Conservation (phyloP, 1,140 invertebrate genomes). For the Temnothorax longispinosus region DNA sequence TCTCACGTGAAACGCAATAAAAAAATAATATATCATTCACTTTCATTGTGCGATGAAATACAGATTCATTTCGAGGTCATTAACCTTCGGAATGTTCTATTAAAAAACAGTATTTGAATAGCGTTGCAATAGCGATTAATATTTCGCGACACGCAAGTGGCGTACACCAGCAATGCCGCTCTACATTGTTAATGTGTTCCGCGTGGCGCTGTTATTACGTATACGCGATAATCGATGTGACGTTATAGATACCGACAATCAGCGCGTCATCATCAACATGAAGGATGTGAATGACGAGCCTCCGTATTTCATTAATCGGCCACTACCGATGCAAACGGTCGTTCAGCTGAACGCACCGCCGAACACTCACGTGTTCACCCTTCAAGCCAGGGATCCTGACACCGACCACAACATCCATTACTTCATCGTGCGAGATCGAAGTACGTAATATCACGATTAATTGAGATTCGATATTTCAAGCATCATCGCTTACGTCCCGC, state of each 20-base stretch:
- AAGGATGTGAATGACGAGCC: constrained; percentile 98
- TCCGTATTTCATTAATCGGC: constrained; percentile 97
- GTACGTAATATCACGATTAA: constrained; percentile 76
- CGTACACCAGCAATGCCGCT: not conserved
- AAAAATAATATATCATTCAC: not conserved
- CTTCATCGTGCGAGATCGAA: constrained; percentile 96
- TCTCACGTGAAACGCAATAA: not conserved
- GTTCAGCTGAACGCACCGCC: constrained; percentile 97
- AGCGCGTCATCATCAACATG: constrained; percentile 97
- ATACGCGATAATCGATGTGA: constrained; percentile 51
- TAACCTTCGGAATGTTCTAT: not conserved
- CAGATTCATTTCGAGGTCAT: not conserved
- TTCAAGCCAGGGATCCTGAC: constrained; percentile 97
- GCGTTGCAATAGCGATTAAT: not conserved
- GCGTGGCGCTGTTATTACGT: not conserved
- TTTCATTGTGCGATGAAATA: not conserved
- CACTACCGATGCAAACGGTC: constrained; percentile 97
- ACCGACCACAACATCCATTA: constrained; percentile 98
- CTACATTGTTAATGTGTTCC: not conserved
- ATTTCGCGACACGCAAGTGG: constrained; percentile 18
- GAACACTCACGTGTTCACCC: constrained; percentile 97
- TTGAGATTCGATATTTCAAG: constrained; percentile 38
- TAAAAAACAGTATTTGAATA: not conserved
- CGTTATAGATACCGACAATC: constrained; percentile 95
- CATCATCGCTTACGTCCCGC: constrained; percentile 3